Evolutionary conservation across 2,797 vertebrate genomes (phyloP), one percentile per base, ranked within the genome.

Genomic region (Enoplosus armatus): DNA sequence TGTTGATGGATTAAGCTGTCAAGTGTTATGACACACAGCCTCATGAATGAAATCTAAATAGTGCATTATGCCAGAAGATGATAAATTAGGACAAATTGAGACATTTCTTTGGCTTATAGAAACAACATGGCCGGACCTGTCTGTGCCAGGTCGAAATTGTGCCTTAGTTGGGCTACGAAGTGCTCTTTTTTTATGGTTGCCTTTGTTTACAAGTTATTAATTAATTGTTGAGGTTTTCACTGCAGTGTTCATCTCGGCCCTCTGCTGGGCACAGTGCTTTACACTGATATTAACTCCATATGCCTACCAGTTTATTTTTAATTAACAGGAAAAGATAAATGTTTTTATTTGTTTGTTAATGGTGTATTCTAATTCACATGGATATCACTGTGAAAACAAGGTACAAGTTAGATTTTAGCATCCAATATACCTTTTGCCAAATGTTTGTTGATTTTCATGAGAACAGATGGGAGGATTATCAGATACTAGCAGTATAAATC

Each of bases 111-210:
- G 47, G 20, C 48, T 62, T 60, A 48, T 35, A 62, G 59, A 86
- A 87, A 82, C 64, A 79, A 72, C 35, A 72, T 77, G 72, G 72
- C 77, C 84, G 84, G 84, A 84, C 80, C 83, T 87, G 66, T 48
- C 63, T 84, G 72, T 85, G 88, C 84, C 59, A 59, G n/a, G 72
- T 79, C n/a, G 43, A 37, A 77, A 31, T 5, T 75, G 79, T 90
- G 87, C 85, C 89, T 92, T 86, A 85, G 29, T 50, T 22, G n/a
- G 53, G 60, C 71, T 67, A 15, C 2, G 3, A 84, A 79, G 33
- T 26, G 74, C 79, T 80, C 65, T 74, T 78, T 70, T 29, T 82
- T 55, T 61, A 29, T 18, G 3, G 76, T 63, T 76, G 41, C 50
- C 11, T 64, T 87, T 83, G 61, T 86, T 81, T 84, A 79, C 48